These are phyloP conservation scores for Tiliqua scincoides DNA, from an alignment of 2,113 vertebrate genomes.

Conservation along the genomic window DNA sequence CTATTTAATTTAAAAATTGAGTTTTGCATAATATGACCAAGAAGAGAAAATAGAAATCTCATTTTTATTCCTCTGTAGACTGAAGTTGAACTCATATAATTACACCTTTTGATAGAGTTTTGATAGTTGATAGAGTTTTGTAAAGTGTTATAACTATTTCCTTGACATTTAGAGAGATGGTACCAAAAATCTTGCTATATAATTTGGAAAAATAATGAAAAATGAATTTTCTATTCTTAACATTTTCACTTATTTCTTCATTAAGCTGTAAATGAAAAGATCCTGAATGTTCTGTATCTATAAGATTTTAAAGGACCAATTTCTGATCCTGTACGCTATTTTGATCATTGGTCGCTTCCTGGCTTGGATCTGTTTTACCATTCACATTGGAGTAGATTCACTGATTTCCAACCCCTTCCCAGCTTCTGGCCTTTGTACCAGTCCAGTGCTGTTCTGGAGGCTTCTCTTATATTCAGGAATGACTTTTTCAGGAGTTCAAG, in stretches of 20 bases:
- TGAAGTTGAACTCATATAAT: background rate
- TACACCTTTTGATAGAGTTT: background rate
- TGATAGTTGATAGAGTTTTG: background rate
- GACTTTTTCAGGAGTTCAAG: no score
- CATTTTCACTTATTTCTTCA: background rate
- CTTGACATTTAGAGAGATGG: background rate
- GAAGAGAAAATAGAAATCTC: background rate
- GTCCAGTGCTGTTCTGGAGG: background rate
- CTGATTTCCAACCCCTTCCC: no score
- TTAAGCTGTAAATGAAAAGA: background rate
- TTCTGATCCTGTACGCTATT: background rate
- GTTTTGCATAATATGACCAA: background rate
- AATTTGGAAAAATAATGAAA: background rate
- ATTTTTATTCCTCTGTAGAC: background rate
- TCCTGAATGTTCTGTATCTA: background rate
- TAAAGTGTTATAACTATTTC: background rate
- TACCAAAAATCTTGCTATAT: background rate
- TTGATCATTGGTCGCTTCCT: no score
- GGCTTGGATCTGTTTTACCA: background rate
- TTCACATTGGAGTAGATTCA: no score
- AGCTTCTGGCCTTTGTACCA: no score
- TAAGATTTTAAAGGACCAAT: background rate
- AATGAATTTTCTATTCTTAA: background rate
- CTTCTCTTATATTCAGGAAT: background rate
- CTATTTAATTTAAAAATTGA: background rate